Percentiles rank a stretch among this genome's conserved stretches.
These are phyloP conservation scores for Mormyrus hasselquistii DNA, from an alignment of 2,797 vertebrate species.

Conservation along the genomic window DNA sequence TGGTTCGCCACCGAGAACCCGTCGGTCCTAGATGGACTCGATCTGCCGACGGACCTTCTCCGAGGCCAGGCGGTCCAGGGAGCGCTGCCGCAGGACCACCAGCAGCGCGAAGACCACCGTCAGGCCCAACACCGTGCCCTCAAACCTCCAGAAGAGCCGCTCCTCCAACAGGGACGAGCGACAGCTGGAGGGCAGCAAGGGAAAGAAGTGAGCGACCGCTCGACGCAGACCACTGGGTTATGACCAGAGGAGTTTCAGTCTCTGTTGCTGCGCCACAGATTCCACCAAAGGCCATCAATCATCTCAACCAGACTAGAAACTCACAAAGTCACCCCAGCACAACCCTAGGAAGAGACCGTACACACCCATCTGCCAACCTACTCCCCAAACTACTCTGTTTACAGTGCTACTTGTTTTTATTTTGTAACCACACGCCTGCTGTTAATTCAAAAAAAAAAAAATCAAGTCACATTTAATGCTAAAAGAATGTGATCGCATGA, in stretches of 20 bases:
- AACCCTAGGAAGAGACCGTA: neutral
- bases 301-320: neutral
- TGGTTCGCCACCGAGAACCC: neutral
- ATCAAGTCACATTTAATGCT: neutral
- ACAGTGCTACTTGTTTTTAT: neutral
- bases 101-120: slow-evolving; percentile 63
- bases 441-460: neutral
- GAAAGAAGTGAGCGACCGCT: neutral
- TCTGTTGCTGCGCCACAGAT: neutral
- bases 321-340: neutral
- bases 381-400: neutral
- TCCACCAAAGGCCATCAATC: neutral
- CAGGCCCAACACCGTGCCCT: slow-evolving; percentile 65
- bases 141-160: slow-evolving; percentile 81
- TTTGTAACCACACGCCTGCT: neutral
- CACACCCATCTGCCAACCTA: neutral
- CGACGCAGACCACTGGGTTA: neutral
- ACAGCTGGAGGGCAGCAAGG: slow-evolving; percentile 58
- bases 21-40: slow-evolving; percentile 74
- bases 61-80: slow-evolving; percentile 78
- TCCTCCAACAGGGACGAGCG: slow-evolving; percentile 77
- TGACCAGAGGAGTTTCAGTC: neutral
- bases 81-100: slow-evolving; percentile 73
- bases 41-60: slow-evolving; percentile 93
- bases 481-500: neutral